Base-by-base conservation (phyloP, 2,888 invertebrate species). In the Eupithecia tripunctaria region DNA sequence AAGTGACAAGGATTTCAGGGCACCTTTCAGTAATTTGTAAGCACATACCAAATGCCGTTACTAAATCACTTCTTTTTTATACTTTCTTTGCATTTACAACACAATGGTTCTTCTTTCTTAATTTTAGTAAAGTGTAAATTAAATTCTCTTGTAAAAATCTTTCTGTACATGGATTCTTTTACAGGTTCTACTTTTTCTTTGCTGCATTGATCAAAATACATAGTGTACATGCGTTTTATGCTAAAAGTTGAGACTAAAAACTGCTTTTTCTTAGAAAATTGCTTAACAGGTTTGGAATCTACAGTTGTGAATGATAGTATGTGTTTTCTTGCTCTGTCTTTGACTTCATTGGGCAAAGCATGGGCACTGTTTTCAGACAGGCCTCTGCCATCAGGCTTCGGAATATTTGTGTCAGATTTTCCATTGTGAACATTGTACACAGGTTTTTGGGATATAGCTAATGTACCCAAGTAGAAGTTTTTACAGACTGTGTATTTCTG, bases 91-190 rank as follows among this genome's bases (percentile, higher is more conserved):
- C 94, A 94, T 68, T 90, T 86, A 76, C 87, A 86, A 78, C 94
- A 94, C 32, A 93, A 66, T 36, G 85, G 84, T 32, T 87, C 87
- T 14, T 90, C 87, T 27, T 82, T 80, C 74, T 92, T 92, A 36
- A 85, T 78, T 80, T 89, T 92, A 51, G 85, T 88, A 78, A 94
- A 93, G 80, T 89, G 84, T 70, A 94, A 83, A 82, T 93, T 94
- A 72, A 91, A 94, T 72, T 94, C 94, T 41, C 86, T 83, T 51
- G 89, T 91, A 77, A 93, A 89, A 74, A 94, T 94, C 81, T 92
- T 93, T 72, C 94, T 91, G 70, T 93, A 94, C 94, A 94, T 94
- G 0, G 93, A 93, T 74, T 93, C 92, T 80, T 93, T 94, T 0
- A 93, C 93, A 14, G 88, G 81, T 14, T 78, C 79, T 1, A 82